Conservation (phyloP, 2,888 invertebrate genomes). For the Monochamus alternatus region DNA sequence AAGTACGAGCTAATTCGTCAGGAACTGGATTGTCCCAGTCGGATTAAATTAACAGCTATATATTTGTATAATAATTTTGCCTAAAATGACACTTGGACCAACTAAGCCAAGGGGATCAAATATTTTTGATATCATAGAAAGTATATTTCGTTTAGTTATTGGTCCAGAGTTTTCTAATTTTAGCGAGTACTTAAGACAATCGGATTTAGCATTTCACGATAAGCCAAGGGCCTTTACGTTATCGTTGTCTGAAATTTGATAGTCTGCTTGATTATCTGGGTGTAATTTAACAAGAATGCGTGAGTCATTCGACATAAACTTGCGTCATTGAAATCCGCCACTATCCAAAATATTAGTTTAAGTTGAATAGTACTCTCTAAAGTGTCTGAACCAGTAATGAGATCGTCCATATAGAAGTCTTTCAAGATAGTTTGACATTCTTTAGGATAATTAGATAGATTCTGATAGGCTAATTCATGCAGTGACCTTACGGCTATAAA, state of each 20-base stretch:
- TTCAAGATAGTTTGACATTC: not conserved
- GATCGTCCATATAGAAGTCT: conserved; percentile 1
- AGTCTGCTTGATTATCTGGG: not conserved
- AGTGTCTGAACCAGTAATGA: not conserved
- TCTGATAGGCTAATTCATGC: conserved; percentile 55
- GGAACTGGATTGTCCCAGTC: conserved; percentile 11
- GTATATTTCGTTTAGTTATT: not conserved
- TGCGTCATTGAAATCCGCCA: not conserved
- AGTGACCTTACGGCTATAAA: conserved; percentile 58
- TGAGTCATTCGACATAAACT: not conserved
- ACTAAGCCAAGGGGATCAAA: no score
- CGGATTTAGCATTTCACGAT: not conserved
- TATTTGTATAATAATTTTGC: conserved; percentile 1
- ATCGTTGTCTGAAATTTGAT: not conserved
- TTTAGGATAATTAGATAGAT: not conserved
- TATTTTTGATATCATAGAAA: not conserved
- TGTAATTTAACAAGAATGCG: not conserved
- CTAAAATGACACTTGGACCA: no score
- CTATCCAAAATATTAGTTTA: not conserved
- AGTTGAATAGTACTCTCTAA: not conserved
- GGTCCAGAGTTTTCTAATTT: not conserved
- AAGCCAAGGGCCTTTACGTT: not conserved
- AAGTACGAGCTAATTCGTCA: not conserved
- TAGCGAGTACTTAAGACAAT: not conserved
- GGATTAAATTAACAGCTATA: not conserved